phyloP scores from a whole-genome alignment of 2,113 vertebrate species.

The Puntigrus tetrazona region DNA sequence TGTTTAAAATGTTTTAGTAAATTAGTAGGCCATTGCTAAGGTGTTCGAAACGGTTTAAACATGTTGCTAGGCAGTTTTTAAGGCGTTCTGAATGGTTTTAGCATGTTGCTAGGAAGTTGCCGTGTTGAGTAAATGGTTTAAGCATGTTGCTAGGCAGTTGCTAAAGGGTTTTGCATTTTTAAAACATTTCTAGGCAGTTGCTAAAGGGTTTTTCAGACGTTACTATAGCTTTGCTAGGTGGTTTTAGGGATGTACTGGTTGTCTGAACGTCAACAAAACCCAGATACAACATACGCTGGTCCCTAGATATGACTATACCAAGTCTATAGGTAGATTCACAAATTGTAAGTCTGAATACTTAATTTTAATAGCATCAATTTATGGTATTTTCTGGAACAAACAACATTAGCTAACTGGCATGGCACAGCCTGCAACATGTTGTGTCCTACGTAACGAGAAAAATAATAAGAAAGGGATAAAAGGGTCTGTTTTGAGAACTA shows the following conservation, averaged over 20 bases:
- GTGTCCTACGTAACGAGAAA: background rate
- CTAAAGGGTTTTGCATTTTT: too few relatives aligned
- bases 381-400: background rate
- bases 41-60: too few relatives aligned
- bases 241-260: background rate
- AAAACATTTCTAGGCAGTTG: too few relatives aligned
- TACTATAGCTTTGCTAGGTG: too few relatives aligned
- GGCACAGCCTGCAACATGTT: background rate
- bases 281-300: background rate
- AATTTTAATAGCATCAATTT: background rate
- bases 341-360: background rate
- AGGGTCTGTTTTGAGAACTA: background rate
- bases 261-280: background rate
- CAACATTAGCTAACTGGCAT: background rate
- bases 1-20: too few relatives aligned
- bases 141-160: too few relatives aligned
- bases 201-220: too few relatives aligned
- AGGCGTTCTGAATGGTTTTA: too few relatives aligned
- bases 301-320: background rate
- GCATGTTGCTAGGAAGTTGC: background rate
- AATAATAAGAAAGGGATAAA: background rate
- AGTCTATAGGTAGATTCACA: background rate
- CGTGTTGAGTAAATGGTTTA: too few relatives aligned
- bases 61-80: too few relatives aligned
- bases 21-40: too few relatives aligned